Base-by-base conservation (phyloP, 2,888 invertebrate species). In the Drosophila paracracens region DNA sequence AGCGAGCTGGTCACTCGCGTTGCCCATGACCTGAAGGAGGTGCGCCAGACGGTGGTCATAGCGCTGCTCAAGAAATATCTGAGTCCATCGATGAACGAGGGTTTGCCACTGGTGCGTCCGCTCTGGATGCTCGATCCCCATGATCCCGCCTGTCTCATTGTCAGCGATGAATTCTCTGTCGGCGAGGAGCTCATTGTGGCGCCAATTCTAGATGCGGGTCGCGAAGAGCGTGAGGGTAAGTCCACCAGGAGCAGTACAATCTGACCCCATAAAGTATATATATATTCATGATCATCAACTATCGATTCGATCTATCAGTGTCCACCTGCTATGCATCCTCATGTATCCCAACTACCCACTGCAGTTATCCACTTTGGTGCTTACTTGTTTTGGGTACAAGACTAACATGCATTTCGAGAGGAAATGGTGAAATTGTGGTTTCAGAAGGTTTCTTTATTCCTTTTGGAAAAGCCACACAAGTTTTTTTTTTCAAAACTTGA, bases 171-270 rank as follows among this genome's bases (percentile, higher is more conserved):
- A 93, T 98, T 98, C 92, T 96, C 97, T 0, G 95, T 99, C 1
- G 98, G 98, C 0, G 97, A 97, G 81, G 97, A 98, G 91, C 94
- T 98, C 0, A 96, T 98, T 38, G 98, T 98, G 0, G 98, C 98
- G 0, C 98, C 98, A 0, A 95, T 98, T 57, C 92, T 98, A 38
- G 94, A 95, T 60, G 94, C 95, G 0, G 96, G 96, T 0, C 94
- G 95, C 48, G 95, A 95, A 35, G 95, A 96, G 77, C 94, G 96
- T 75, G 98, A 96, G 94, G 95, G 95, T 95, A 71, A 79, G 69
- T 33, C 5, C 21, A 25, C 46, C 25, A 21, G 21, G 5, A 4
- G n/a, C 46, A 13, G 33, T 33, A 0, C 31, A 33, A 31, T 10
- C 21, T 46, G 21, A 21, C 3, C 21, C 43, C 43, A 13, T 21